phyloP scores from a whole-genome alignment of 2,888 invertebrate species.

The Electrophaes corylata region DNA sequence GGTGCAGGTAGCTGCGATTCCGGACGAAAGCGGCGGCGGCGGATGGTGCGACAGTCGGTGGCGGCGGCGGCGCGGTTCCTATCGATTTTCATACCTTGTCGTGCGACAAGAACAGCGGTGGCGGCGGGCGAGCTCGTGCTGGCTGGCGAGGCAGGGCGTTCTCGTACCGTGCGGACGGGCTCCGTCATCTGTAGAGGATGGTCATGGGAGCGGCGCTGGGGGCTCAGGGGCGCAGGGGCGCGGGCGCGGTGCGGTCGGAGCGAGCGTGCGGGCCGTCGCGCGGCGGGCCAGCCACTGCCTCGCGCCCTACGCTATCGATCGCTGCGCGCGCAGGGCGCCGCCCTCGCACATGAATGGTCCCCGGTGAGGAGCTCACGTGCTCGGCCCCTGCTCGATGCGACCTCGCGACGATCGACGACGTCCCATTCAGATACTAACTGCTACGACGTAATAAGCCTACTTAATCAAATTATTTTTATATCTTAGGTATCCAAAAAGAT shows the following conservation, averaged over 20 bases:
- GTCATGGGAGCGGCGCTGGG: constrained; percentile 65
- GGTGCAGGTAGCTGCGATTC: constrained; percentile 7
- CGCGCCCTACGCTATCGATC: constrained; percentile 63
- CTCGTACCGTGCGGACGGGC: constrained; percentile 74
- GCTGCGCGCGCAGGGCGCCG: constrained; percentile 77
- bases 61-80: constrained; percentile 46
- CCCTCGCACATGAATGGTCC: constrained; percentile 76
- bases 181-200: constrained; percentile 83
- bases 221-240: constrained; percentile 42
- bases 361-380: constrained; percentile 79
- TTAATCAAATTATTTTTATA: constrained; percentile 3
- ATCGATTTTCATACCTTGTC: constrained; percentile 78
- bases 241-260: constrained; percentile 47
- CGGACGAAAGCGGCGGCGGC: constrained; percentile 17
- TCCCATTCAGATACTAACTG: constrained; percentile 40
- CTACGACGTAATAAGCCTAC: constrained; percentile 15
- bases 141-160: constrained; percentile 61
- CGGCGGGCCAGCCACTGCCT: constrained; percentile 76
- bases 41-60: constrained; percentile 57
- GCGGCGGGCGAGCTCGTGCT: constrained; percentile 63
- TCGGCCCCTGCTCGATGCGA: constrained; percentile 57
- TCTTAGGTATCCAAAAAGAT: neutral
- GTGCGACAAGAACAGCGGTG: constrained; percentile 52
- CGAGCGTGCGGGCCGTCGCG: constrained; percentile 69
- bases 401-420: constrained; percentile 53